Base-by-base conservation (phyloP, 1,140 invertebrate species). In the Aphelenchoides fujianensis region DNA sequence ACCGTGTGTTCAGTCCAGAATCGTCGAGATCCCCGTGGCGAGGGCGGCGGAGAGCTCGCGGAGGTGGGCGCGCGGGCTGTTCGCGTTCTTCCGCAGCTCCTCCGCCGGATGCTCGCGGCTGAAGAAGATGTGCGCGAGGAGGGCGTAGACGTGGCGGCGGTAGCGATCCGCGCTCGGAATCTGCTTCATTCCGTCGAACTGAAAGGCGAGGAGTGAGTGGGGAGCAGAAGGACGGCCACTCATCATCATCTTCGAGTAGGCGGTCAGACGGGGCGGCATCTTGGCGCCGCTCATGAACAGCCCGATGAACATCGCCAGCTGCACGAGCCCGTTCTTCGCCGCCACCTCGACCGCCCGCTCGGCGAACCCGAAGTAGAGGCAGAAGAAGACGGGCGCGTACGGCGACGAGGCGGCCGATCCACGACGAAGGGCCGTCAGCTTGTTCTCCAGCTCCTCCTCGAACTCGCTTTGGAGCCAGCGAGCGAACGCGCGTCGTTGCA, bases 181-280 rank as follows among this genome's bases (percentile, higher is more conserved):
- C n/a, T 12, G 31, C n/a, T 66, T 34, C 63, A 59, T 59, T 59
- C 5, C 5, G 23, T 66, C 63, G 53, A 66, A 66, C 63, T 66
- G 36, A 66, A 66, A 66, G n/a, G 16, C 16, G 32, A 35, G 5
- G n/a, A n/a, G n/a, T n/a, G n/a, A n/a, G n/a, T n/a, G n/a, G n/a
- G n/a, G n/a, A n/a, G n/a, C n/a, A n/a, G n/a, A n/a, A n/a, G n/a
- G n/a, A n/a, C n/a, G n/a, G n/a, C n/a, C n/a, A 35, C 32, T 66
- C 31, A 66, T 48, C 7, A 37, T 1, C n/a, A 12, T 12, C 31
- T 66, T 66, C 32, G 31, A 12, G 31, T 66, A 66, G 19, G 16
- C 12, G 12, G 36, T 19, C n/a, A 66, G 12, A 27, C 32, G 37
- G 34, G 27, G 28, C 2, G 63, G 32, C 12, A 66, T 30, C 30